phyloP scores from a whole-genome alignment of 37 sponge, comb jelly and placozoan genomes.

The Diacarnus erythraeanus region DNA sequence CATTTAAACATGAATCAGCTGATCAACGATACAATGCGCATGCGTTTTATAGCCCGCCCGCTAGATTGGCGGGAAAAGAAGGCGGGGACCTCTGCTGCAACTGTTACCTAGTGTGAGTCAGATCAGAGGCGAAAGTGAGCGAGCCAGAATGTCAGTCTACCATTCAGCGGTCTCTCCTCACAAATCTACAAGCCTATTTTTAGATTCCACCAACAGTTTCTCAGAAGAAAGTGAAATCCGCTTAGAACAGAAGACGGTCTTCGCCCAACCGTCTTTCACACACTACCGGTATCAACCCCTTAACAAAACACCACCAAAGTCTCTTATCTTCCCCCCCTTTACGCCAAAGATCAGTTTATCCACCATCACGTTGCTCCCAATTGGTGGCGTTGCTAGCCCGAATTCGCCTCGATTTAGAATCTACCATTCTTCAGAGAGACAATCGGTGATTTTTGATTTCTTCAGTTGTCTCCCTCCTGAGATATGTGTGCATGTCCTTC shows the following conservation, averaged over 20 bases:
- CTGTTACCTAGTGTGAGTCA: not conserved
- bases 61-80: slow-evolving; percentile 27
- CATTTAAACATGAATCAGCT: slow-evolving; percentile 2
- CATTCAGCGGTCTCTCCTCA: too few relatives aligned
- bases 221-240: not conserved
- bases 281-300: slow-evolving; percentile 4
- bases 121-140: too few relatives aligned
- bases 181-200: too few relatives aligned
- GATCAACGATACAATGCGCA: not conserved
- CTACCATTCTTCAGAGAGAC: not conserved
- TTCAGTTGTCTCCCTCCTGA: slow-evolving; percentile 37
- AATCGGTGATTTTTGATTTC: slow-evolving; percentile 11
- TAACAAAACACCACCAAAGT: not conserved
- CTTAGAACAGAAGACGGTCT: not conserved
- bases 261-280: not conserved
- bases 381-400: not conserved
- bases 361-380: not conserved
- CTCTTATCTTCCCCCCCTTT: not conserved
- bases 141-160: too few relatives aligned
- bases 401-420: too few relatives aligned
- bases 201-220: too few relatives aligned
- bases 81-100: slow-evolving; percentile 13
- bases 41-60: slow-evolving; percentile 2
- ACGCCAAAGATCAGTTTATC: too few relatives aligned
- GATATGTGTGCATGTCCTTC: slow-evolving; percentile 17